These are phyloP conservation scores for Spheniscus humboldti DNA, from an alignment of 2,797 vertebrate genomes.

Conservation along the genomic window DNA sequence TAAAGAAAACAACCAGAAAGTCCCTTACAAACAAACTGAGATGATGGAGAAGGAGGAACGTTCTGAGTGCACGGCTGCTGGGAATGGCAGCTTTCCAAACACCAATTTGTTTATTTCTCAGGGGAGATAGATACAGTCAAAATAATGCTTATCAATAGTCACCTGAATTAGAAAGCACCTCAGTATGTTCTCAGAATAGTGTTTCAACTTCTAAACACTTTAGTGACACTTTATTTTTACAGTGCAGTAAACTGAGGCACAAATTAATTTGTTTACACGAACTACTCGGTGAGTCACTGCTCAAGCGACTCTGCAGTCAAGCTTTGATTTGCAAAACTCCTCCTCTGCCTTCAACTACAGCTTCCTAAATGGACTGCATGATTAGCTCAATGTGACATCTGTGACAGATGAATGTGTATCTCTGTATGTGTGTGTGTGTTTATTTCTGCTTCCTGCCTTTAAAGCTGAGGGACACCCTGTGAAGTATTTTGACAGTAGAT, in stretches of 20 bases:
- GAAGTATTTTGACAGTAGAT: background rate
- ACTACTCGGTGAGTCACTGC: background rate
- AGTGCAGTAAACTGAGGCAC: slow-evolving; percentile 36
- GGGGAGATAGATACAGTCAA: background rate
- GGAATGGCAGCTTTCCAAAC: background rate
- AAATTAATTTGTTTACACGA: background rate
- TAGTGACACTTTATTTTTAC: background rate
- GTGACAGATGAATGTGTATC: background rate
- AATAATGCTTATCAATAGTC: background rate
- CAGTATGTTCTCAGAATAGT: background rate
- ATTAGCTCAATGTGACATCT: background rate
- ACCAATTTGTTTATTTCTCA: slow-evolving; percentile 11
- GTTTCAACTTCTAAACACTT: background rate
- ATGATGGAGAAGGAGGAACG: background rate
- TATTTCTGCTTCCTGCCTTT: background rate
- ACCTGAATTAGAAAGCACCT: background rate
- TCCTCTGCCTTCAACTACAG: background rate
- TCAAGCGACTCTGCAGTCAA: background rate
- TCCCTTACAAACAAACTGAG: background rate
- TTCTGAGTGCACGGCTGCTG: background rate
- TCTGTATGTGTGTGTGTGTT: background rate
- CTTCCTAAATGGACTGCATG: background rate
- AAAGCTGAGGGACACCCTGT: background rate
- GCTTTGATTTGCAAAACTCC: background rate
- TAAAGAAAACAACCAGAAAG: background rate